A percentile compares a stretch with the other conserved stretches of the same genome.
These are phyloP conservation scores for Hystrix brachyura DNA, from an alignment of 2,113 vertebrate genomes.

Conservation along the genomic window DNA sequence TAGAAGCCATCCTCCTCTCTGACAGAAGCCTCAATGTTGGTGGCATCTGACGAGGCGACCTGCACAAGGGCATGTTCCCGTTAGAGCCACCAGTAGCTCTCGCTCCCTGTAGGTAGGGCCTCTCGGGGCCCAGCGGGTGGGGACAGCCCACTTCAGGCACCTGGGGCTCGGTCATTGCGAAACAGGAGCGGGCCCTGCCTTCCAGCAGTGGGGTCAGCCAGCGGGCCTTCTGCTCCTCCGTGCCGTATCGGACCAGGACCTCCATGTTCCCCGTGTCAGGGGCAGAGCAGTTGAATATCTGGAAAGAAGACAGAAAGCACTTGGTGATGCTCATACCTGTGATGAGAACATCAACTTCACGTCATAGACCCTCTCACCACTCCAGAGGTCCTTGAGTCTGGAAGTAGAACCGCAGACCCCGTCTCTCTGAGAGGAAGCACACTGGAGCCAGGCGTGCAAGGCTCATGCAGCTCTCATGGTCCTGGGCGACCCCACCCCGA, in stretches of 20 bases:
- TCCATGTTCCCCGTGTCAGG: conserved; percentile 89
- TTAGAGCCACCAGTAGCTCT: neutral
- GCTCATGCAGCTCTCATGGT: neutral
- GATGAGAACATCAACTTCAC: neutral
- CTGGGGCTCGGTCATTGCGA: conserved; percentile 88
- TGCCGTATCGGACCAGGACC: conserved; percentile 85
- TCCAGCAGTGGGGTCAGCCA: conserved; percentile 85
- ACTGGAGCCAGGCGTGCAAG: neutral
- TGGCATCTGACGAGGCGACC: conserved; percentile 88
- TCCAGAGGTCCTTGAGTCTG: neutral
- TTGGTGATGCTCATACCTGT: rapidly evolving
- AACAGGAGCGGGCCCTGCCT: conserved; percentile 85
- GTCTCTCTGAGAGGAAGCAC: neutral
- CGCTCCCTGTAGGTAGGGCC: rapidly evolving
- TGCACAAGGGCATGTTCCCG: neutral
- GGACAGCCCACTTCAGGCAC: conserved; percentile 5
- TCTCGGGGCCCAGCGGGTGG: rapidly evolving
- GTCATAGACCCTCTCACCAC: neutral
- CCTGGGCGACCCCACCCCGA: neutral
- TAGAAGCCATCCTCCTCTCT: conserved; percentile 78
- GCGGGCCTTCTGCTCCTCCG: conserved; percentile 82
- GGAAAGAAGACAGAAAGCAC: neutral
- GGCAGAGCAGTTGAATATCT: conserved; percentile 88
- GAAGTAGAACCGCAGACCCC: neutral
- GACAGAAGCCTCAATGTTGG: conserved; percentile 87